phyloP scores from a whole-genome alignment of 2,113 vertebrate species.

The Pionites leucogaster region DNA sequence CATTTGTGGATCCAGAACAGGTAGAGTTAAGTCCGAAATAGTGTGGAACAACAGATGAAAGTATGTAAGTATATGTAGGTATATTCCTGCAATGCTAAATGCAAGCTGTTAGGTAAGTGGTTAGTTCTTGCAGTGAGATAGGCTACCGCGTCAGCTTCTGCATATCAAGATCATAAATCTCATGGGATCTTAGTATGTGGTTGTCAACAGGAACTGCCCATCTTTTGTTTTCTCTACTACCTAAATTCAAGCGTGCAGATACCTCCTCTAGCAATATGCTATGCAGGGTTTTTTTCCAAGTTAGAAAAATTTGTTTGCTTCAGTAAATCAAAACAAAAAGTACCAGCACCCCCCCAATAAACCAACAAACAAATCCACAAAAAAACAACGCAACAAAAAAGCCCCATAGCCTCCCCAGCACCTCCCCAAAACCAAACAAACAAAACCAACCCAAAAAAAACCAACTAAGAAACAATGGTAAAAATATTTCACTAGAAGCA shows the following conservation, averaged over 20 bases:
- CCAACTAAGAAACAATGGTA: background rate
- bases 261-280: background rate
- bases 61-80: background rate
- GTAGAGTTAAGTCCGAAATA: fast-evolving
- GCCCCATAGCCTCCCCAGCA: background rate
- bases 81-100: background rate
- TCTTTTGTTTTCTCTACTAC: background rate
- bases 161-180: background rate
- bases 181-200: background rate
- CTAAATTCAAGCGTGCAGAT: background rate
- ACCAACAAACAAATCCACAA: background rate
- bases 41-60: background rate
- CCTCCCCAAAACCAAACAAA: background rate
- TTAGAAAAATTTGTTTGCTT: background rate
- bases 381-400: background rate
- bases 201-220: background rate
- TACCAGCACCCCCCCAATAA: background rate
- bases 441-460: background rate
- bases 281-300: background rate
- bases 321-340: background rate
- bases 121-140: background rate
- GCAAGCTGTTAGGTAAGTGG: background rate
- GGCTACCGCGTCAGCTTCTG: background rate
- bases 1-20: background rate
- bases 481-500: background rate